Evolutionary conservation across 2,113 vertebrate species (phyloP).

Genomic region (Neolamprologus hecqui): DNA sequence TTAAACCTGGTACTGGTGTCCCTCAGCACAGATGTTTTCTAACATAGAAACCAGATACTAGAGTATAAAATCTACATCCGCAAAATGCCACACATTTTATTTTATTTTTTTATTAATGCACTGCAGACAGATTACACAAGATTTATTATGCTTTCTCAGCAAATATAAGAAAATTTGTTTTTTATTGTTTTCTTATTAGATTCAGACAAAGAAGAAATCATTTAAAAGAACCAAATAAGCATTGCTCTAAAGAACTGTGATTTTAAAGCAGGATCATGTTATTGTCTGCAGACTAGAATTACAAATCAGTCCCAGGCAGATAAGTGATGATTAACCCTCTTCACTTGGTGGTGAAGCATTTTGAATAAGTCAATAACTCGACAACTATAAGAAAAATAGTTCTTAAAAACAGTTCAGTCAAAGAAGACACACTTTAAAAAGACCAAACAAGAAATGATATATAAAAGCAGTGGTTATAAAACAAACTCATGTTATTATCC

Average conservation of each 20-base stretch:
- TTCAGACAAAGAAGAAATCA: background rate
- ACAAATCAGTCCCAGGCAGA: background rate
- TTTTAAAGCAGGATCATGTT: background rate
- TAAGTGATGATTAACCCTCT: background rate
- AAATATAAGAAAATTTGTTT: background rate
- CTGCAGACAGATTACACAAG: background rate
- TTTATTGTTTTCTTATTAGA: background rate
- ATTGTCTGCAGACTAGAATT: background rate
- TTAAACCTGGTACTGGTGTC: background rate
- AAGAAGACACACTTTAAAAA: background rate
- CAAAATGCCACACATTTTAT: background rate
- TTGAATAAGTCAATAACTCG: slow-evolving; percentile 42
- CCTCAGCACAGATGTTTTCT: background rate
- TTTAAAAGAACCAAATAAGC: background rate
- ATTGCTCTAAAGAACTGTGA: background rate
- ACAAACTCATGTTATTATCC: background rate
- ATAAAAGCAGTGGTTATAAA: background rate
- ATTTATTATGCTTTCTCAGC: background rate
- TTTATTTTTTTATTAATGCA: background rate
- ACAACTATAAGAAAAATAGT: background rate
- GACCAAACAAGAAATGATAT: background rate
- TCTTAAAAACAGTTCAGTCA: background rate
- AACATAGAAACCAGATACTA: background rate
- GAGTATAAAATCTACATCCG: background rate
- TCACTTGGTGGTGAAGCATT: slow-evolving; percentile 57